A percentile compares a stretch with the other conserved stretches of the same genome.
Conservation (phyloP, 2,888 invertebrate species). For the Limnephilus auricula region DNA sequence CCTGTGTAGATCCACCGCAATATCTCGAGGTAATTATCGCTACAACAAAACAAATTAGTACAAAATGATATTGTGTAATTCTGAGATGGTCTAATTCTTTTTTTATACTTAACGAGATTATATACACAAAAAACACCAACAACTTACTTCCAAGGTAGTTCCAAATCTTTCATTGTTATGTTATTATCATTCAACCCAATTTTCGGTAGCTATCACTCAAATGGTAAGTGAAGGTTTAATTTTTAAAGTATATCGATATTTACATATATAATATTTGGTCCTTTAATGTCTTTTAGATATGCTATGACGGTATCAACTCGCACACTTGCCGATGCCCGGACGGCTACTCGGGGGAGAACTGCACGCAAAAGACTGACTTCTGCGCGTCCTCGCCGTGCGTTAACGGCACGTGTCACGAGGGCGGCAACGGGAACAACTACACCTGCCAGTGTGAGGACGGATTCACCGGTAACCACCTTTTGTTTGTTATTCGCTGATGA, state of each 20-base stretch:
- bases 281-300: constrained; percentile 70
- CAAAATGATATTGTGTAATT: too few species aligned
- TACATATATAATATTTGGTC: neutral
- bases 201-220: too few species aligned
- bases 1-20: too few species aligned
- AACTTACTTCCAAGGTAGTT: too few species aligned
- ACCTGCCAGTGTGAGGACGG: constrained; percentile 85
- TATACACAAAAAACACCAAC: too few species aligned
- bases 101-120: too few species aligned
- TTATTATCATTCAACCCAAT: too few species aligned
- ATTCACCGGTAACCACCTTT: constrained; percentile 78
- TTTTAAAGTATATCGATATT: neutral
- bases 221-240: neutral
- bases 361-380: constrained; percentile 77
- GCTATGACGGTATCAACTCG: constrained; percentile 77
- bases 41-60: too few species aligned
- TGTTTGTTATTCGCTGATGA: too few species aligned
- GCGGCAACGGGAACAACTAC: constrained; percentile 78
- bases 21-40: too few species aligned
- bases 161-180: too few species aligned
- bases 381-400: constrained; percentile 84
- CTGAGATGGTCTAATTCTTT: too few species aligned
- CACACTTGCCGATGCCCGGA: constrained; percentile 81
- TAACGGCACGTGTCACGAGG: constrained; percentile 85
- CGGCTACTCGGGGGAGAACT: constrained; percentile 80